Evolutionary conservation across 2,113 vertebrate species (phyloP).

Genomic region (Tautogolabrus adspersus): DNA sequence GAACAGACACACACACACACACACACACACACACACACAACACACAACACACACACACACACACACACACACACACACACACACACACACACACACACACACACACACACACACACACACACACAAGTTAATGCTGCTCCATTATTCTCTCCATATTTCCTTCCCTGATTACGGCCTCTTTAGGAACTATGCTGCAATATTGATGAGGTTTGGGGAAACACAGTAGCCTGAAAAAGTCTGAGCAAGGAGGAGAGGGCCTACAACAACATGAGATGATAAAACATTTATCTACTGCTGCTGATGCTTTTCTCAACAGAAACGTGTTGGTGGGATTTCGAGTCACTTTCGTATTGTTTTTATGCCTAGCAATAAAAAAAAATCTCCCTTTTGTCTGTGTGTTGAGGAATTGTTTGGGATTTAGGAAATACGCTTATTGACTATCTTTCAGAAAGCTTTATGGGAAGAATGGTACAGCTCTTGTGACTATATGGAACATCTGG

Average conservation of each 20-base stretch:
- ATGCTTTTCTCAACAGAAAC: constrained; percentile 25
- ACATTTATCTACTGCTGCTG: constrained; percentile 53
- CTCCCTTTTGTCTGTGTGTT: too few species aligned
- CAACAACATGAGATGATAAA: constrained; percentile 56
- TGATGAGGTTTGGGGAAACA: constrained; percentile 53
- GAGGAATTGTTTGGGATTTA: too few species aligned
- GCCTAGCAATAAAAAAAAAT: not conserved
- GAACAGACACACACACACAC: too few species aligned
- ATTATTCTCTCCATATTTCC: constrained; percentile 33
- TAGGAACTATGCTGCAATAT: constrained; percentile 66
- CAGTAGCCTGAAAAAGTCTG: constrained; percentile 44
- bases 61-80: too few species aligned
- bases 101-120: not conserved
- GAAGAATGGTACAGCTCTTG: too few species aligned
- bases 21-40: too few species aligned
- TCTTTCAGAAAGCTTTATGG: too few species aligned
- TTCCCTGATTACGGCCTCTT: constrained; percentile 55
- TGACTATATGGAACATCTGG: too few species aligned
- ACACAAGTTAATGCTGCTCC: constrained; percentile 1
- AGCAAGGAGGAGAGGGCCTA: constrained; percentile 19
- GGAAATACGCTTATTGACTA: too few species aligned
- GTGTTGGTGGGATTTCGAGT: not conserved
- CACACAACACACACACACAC: too few species aligned
- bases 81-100: too few species aligned
- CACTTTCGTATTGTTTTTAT: not conserved